Conservation (phyloP, 2,113 vertebrate genomes). For the Meriones unguiculatus region DNA sequence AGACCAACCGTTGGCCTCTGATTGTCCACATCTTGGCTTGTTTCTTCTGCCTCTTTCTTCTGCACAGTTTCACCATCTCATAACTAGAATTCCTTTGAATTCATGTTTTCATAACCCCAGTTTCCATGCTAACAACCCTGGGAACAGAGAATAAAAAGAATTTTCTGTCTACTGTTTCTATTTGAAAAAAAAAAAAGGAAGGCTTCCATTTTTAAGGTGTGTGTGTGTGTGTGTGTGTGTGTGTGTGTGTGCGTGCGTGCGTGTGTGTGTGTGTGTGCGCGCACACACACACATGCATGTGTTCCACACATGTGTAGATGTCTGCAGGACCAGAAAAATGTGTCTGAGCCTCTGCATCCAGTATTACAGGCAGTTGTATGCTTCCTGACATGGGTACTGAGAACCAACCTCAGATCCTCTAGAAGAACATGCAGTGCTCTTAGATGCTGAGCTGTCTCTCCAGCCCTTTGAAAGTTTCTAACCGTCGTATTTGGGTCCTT, state of each 20-base stretch:
- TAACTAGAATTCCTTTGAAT: neutral
- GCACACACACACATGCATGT: neutral
- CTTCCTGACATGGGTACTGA: neutral
- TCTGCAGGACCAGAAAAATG: neutral
- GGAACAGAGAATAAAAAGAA: neutral
- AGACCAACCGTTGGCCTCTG: neutral
- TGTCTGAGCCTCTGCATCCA: neutral
- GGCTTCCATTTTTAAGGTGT: neutral
- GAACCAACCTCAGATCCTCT: neutral
- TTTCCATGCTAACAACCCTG: neutral
- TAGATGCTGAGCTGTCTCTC: neutral
- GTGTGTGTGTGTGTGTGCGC: neutral
- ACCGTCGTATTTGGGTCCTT: neutral
- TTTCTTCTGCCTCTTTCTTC: neutral
- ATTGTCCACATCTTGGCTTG: neutral
- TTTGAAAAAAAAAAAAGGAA: neutral
- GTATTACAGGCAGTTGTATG: neutral
- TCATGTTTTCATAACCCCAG: neutral
- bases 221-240: neutral
- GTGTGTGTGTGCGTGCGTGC: neutral
- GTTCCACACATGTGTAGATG: neutral
- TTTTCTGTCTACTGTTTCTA: neutral
- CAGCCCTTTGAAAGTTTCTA: neutral
- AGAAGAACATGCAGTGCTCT: neutral
- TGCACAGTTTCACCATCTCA: neutral